Evolutionary conservation across 2,797 vertebrate genomes (phyloP), one percentile per base, ranked within the genome.

Genomic region (Selene dorsalis): DNA sequence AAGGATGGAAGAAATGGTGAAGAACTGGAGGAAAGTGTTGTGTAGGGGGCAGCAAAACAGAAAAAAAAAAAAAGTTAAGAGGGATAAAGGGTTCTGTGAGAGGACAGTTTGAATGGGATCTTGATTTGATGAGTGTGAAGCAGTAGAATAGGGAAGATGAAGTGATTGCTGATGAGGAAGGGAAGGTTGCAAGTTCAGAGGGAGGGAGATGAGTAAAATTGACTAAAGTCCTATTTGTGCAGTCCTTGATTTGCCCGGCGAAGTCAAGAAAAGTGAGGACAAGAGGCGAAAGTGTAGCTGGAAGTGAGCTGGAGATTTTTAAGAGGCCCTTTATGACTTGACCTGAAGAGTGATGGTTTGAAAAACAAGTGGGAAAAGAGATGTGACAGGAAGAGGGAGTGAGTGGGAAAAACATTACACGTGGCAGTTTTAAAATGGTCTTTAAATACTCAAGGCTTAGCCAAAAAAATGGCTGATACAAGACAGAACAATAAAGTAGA

Each of bases 1-100:
- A 90, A 86, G 68, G 87, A 87, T 0, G 81, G 83, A 17, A 75
- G 32, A 43, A 65, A 77, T 1, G 60, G 70, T 0, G 84, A 87
- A 38, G 87, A 91, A 64, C 77, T 92, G 75, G 93, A 94, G 82
- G 92, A 94, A 85, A 94, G 93, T 53, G 84, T 93, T 16, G 91
- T 92, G 65, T 93, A 92, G 77, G 53, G 10, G 57, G 39, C 3
- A 39, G 14, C 17, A 30, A 55, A 60, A 47, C 1, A 3, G 18
- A 71, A 57, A 20, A 16, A 64, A 55, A n/a, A 57, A 26, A 57
- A 67, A 71, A 50, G 32, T 17, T 9, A 26, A 60, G 50, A 74
- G 39, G 56, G 74, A 65, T 47, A 53, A 82, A 74, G 67, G 81
- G 72, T 74, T 86, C 39, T 68, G 63, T 59, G 68, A 77, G 73